Conservation (phyloP, 2,888 invertebrate species). For the Drosophila suboccidentalis region DNA sequence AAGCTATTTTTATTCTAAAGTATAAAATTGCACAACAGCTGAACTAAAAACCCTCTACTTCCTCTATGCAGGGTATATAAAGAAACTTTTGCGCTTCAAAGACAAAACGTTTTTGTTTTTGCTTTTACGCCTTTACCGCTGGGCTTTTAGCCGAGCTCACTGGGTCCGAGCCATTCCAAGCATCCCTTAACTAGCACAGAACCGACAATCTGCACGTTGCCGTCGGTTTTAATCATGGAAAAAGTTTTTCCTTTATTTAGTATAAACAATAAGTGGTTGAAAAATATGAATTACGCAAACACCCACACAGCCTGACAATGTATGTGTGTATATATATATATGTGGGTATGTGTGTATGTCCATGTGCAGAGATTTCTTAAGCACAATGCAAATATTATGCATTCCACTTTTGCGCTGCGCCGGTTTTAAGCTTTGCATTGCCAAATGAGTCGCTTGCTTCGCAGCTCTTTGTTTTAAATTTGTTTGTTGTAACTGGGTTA, state of each 20-base stretch:
- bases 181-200: constrained; percentile 5
- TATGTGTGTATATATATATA: background rate
- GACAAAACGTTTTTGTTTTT: constrained; percentile 63
- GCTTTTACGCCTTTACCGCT: constrained; percentile 51
- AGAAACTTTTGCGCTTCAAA: constrained; percentile 44
- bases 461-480: constrained; percentile 17
- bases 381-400: constrained; percentile 69
- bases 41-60: background rate
- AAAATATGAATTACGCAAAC: constrained; percentile 76
- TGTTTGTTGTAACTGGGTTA: constrained; percentile 26
- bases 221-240: constrained; percentile 78
- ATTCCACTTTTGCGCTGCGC: constrained; percentile 40
- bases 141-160: background rate
- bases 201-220: constrained; percentile 48
- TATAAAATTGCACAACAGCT: background rate
- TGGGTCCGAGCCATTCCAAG: background rate
- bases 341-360: background rate
- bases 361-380: constrained; percentile 59
- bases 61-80: background rate
- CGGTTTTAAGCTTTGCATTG: constrained; percentile 43
- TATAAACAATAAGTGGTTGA: constrained; percentile 77
- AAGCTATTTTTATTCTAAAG: background rate
- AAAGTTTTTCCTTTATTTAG: constrained; percentile 79
- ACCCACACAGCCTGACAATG: constrained; percentile 28
- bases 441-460: constrained; percentile 35